These are phyloP conservation scores for Acromyrmex charruanus DNA, from an alignment of 1,140 invertebrate species.

Conservation along the genomic window DNA sequence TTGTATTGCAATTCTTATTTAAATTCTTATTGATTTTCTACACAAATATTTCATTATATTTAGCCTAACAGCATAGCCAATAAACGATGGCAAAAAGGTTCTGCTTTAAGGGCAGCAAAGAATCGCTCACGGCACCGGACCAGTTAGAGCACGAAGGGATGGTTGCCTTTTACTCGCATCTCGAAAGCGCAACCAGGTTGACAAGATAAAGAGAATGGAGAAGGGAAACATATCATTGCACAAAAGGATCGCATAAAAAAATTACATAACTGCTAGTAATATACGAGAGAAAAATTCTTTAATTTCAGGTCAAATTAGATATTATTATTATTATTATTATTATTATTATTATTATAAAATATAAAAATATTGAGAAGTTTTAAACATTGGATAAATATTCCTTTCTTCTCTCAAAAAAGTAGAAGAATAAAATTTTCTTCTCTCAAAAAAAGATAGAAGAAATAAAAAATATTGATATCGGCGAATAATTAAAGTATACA, in stretches of 20 bases:
- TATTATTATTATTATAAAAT: neutral
- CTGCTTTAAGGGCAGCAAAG: slow-evolving; percentile 30
- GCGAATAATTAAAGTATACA: neutral
- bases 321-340: neutral
- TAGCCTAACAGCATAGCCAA: neutral
- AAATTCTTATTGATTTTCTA: slow-evolving; percentile 31
- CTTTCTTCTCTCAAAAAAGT: neutral
- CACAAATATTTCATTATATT: neutral
- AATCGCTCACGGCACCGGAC: neutral
- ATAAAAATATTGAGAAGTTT: neutral
- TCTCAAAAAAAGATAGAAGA: neutral
- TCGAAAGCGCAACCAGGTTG: neutral
- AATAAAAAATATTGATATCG: neutral
- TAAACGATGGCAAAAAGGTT: slow-evolving; percentile 38
- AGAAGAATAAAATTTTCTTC: no score
- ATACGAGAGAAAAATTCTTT: neutral
- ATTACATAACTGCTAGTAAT: neutral
- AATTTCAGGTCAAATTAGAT: neutral
- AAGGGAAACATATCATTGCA: neutral
- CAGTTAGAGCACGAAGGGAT: neutral
- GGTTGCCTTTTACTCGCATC: slow-evolving; percentile 9
- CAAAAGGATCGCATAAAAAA: neutral
- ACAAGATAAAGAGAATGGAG: neutral
- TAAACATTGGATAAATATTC: neutral
- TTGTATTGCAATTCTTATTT: no score